These are phyloP conservation scores for Hypanus sabinus DNA, from an alignment of 2,113 vertebrate species.

Conservation along the genomic window DNA sequence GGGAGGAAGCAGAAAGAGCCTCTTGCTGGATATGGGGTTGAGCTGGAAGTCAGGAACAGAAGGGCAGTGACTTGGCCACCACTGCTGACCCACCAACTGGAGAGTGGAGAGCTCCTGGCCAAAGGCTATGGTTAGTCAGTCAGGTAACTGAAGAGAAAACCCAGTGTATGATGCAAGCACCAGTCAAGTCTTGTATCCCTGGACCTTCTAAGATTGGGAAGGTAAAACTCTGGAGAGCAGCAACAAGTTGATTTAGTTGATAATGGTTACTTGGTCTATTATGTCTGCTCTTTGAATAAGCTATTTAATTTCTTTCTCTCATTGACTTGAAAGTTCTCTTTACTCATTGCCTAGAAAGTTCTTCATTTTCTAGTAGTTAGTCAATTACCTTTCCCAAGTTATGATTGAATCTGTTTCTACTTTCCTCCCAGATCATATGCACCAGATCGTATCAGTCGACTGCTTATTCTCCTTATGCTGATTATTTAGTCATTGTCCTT, in stretches of 20 bases:
- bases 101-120: too few species aligned
- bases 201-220: background rate
- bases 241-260: background rate
- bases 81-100: too few species aligned
- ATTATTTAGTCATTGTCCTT: background rate
- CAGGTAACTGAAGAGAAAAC: too few species aligned
- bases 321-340: background rate
- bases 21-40: too few species aligned
- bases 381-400: background rate
- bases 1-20: too few species aligned
- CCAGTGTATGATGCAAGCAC: too few species aligned
- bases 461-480: background rate
- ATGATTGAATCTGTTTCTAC: background rate
- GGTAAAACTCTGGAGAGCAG: background rate
- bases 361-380: background rate
- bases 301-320: background rate
- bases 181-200: too few species aligned
- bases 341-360: background rate
- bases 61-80: too few species aligned
- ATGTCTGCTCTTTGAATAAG: background rate
- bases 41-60: too few species aligned
- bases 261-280: background rate
- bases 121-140: too few species aligned
- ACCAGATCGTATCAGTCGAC: background rate
- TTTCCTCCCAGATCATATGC: background rate